phyloP scores from a whole-genome alignment of 2,888 invertebrate genomes.

The Bombyx huttoni region DNA sequence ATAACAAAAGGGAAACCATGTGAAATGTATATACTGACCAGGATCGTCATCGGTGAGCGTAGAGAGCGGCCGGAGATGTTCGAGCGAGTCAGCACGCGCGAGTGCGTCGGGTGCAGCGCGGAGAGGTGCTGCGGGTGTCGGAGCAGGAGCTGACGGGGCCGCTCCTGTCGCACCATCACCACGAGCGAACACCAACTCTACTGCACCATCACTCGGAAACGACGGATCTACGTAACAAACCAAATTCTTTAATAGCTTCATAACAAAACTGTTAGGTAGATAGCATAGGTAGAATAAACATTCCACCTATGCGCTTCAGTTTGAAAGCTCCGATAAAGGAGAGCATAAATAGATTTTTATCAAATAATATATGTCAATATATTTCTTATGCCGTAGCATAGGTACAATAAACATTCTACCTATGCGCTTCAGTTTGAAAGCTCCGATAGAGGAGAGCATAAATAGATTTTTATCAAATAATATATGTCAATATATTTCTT shows the following conservation, averaged over 20 bases:
- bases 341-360: too few species aligned
- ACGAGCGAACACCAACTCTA: constrained; percentile 85
- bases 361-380: too few species aligned
- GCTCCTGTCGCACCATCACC: constrained; percentile 28
- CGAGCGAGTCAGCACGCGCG: constrained; percentile 84
- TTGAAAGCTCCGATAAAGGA: too few species aligned
- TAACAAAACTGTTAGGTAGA: not conserved
- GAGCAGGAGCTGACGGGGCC: constrained; percentile 61
- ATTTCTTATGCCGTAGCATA: too few species aligned
- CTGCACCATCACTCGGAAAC: constrained; percentile 88
- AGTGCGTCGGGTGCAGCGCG: constrained; percentile 80
- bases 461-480: too few species aligned
- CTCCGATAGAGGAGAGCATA: too few species aligned
- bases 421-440: too few species aligned
- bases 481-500: too few species aligned
- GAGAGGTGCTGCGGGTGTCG: constrained; percentile 80
- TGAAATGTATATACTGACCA: constrained; percentile 26
- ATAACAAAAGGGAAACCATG: not conserved
- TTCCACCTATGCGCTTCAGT: too few species aligned
- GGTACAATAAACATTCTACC: too few species aligned
- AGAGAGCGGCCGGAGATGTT: constrained; percentile 65
- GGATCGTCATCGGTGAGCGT: constrained; percentile 59
- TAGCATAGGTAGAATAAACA: not conserved
- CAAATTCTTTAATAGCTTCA: not conserved
- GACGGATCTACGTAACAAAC: constrained; percentile 73